phyloP scores from a whole-genome alignment of 2,113 vertebrate species.

The Electrona antarctica region DNA sequence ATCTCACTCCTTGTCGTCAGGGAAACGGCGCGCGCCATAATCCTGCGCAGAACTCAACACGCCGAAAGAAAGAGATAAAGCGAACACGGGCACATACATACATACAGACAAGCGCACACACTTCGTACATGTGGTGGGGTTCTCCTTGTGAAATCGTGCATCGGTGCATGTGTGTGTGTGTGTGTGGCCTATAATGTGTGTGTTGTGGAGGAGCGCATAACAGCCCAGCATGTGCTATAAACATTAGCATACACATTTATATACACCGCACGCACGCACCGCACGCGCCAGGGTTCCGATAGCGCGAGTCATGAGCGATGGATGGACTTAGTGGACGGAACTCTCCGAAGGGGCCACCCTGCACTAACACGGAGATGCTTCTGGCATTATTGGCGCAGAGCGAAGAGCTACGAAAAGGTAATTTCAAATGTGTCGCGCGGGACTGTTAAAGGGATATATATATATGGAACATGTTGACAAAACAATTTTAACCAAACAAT shows the following conservation, averaged over 20 bases:
- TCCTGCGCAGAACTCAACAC: slow-evolving; percentile 50
- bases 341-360: slow-evolving; percentile 63
- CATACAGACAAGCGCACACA: background rate
- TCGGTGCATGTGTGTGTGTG: background rate
- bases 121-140: too few relatives aligned
- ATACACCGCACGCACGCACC: background rate
- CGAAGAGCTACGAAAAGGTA: slow-evolving; percentile 84
- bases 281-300: background rate
- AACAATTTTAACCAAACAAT: too few relatives aligned
- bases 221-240: background rate
- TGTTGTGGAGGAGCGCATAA: too few relatives aligned
- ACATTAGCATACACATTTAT: slow-evolving; percentile 1
- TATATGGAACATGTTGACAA: slow-evolving; percentile 12
- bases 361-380: slow-evolving; percentile 77
- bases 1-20: slow-evolving; percentile 60
- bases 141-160: background rate
- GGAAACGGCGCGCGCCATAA: slow-evolving; percentile 70
- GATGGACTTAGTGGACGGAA: slow-evolving; percentile 68
- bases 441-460: background rate
- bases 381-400: slow-evolving; percentile 82
- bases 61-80: slow-evolving; percentile 13
- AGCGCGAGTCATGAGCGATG: slow-evolving; percentile 73
- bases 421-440: background rate
- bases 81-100: slow-evolving; percentile 26
- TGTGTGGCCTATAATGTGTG: background rate